Conservation (phyloP, 2,888 invertebrate genomes). For the Marronus borbonicus region DNA sequence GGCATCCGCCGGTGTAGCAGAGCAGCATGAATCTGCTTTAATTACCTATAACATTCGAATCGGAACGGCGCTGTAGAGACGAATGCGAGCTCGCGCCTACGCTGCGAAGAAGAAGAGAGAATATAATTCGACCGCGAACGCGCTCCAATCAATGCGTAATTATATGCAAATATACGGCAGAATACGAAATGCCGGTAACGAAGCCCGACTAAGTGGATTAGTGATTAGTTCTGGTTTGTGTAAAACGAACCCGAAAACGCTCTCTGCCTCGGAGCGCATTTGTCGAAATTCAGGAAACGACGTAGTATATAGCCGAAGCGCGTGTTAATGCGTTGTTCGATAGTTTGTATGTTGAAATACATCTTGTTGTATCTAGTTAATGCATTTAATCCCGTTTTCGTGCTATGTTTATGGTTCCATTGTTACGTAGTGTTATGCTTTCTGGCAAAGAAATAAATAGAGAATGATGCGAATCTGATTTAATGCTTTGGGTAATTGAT, state of each 20-base stretch:
- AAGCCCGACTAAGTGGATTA: conserved; percentile 39
- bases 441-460: no score
- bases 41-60: conserved; percentile 7
- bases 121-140: conserved; percentile 1
- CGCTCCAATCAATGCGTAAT: conserved; percentile 41
- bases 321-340: background rate
- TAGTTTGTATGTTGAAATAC: background rate
- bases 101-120: background rate
- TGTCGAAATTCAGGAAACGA: background rate
- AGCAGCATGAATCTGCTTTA: background rate
- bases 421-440: no score
- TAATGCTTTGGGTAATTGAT: no score
- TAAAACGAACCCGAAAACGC: background rate
- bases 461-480: no score
- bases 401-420: no score
- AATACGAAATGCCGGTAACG: conserved; percentile 42
- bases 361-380: no score
- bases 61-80: background rate
- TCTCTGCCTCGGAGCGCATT: background rate
- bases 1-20: background rate
- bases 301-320: background rate
- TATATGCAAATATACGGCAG: conserved; percentile 37
- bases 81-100: background rate
- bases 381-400: no score
- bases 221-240: conserved; percentile 24